Evolutionary conservation across 2,888 invertebrate genomes (phyloP), one percentile per base, ranked within the genome.

Genomic region (Carterocephalus palaemon): DNA sequence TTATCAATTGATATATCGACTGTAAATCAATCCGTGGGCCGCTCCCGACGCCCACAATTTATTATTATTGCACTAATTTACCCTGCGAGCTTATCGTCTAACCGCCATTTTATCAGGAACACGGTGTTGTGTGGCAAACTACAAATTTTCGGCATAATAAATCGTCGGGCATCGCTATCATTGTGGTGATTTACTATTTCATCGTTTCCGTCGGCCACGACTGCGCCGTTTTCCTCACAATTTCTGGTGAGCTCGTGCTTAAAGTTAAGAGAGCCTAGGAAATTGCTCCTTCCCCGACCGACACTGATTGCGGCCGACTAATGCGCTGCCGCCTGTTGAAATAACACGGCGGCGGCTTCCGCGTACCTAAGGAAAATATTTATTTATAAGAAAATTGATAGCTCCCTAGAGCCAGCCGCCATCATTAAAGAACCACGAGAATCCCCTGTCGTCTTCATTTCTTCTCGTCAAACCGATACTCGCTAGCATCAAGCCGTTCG

Each of bases 381-480:
- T 83, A 80, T 79, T 79, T 80, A 53, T 75, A 64, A 69, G 70
- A 57, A 77, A 81, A 79, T 78, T 77, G 68, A 76, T 78, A 75
- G 74, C 60, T 68, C 56, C 59, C 33, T 36, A 29, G 31, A 59
- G 51, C 56, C 61, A 63, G n/a, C 64, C 53, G 56, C 69, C 52
- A 65, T 70, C 69, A 75, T 81, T 75, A 78, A 59, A 57, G 51
- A 56, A 57, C 57, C 53, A 56, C 59, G 59, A 57, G 60, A 56
- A 60, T 53, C 53, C 36, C 47, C 40, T 50, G 52, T 50, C 63
- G 53, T 57, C 60, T 48, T 55, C 53, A 53, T 59, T 58, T 31
- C 43, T 43, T 29, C 36, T 43, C 29, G 43, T 37, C 29, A 43
- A 43, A 43, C 36, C 23, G 43, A 31, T 43, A 26, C 22, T 28